Percentiles rank a stretch among this genome's conserved stretches.
Conservation (phyloP, 2,888 invertebrate genomes). For the Callimorpha dominula region DNA sequence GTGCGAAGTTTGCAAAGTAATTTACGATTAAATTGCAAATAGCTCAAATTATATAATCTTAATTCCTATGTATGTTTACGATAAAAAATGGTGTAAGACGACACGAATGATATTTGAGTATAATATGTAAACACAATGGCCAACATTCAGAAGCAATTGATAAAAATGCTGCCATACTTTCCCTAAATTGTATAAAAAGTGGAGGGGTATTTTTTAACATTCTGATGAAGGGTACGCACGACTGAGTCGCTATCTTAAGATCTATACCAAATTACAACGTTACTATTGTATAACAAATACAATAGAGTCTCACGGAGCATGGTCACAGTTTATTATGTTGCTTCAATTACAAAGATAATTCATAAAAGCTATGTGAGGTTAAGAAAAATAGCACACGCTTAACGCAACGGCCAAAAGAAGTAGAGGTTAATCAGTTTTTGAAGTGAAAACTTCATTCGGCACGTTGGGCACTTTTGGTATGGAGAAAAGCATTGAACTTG, state of each 20-base stretch:
- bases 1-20: conserved; percentile 7
- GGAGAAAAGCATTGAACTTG: too few species aligned
- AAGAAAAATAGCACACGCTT: background rate
- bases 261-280: conserved; percentile 41
- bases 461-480: too few species aligned
- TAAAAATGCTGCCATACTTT: conserved; percentile 38
- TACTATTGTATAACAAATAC: conserved; percentile 44
- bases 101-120: background rate
- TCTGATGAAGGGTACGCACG: conserved; percentile 42
- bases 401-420: too few species aligned
- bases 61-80: conserved; percentile 14
- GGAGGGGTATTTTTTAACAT: conserved; percentile 26
- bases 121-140: conserved; percentile 20
- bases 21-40: conserved; percentile 4
- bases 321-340: conserved; percentile 24
- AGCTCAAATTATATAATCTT: conserved; percentile 9
- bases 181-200: conserved; percentile 39
- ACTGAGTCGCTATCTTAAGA: conserved; percentile 43
- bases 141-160: conserved; percentile 35
- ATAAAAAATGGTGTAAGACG: conserved; percentile 20
- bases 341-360: conserved; percentile 22
- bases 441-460: too few species aligned
- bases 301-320: conserved; percentile 41
- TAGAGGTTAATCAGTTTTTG: too few species aligned
- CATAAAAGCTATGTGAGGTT: conserved; percentile 5